A percentile compares a stretch with the other conserved stretches of the same genome.
These are phyloP conservation scores for Caenorhabditis remanei DNA, from an alignment of 1,140 invertebrate species.

Conservation along the genomic window DNA sequence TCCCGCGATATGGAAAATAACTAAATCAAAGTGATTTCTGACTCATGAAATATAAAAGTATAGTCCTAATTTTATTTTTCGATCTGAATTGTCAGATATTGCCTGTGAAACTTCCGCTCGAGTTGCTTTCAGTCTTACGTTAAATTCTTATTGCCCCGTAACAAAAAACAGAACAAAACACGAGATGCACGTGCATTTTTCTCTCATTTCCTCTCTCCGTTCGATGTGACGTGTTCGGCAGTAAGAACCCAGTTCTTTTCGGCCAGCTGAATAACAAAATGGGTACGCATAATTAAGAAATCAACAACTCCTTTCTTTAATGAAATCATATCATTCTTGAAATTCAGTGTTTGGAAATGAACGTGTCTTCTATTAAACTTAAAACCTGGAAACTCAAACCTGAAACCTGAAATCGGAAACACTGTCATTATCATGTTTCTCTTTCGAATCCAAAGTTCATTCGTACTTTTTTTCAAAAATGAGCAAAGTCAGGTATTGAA, in stretches of 20 bases:
- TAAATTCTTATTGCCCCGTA: neutral
- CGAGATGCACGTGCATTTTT: neutral
- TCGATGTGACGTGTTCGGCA: slow-evolving; percentile 15
- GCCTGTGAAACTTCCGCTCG: neutral
- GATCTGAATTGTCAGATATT: neutral
- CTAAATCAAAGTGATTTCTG: too few relatives aligned
- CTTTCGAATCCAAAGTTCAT: neutral
- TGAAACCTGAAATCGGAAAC: neutral
- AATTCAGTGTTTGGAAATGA: too few relatives aligned
- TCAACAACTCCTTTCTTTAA: neutral
- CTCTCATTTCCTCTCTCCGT: neutral
- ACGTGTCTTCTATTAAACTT: too few relatives aligned
- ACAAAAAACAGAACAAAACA: slow-evolving; percentile 9
- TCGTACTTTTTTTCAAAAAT: slow-evolving; percentile 17
- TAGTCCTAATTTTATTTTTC: neutral
- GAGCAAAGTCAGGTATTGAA: too few relatives aligned
- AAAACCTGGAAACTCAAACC: neutral
- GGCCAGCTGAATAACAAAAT: slow-evolving; percentile 24
- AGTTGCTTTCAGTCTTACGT: too few relatives aligned
- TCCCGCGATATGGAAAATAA: too few relatives aligned
- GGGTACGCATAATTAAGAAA: neutral
- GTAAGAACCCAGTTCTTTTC: neutral
- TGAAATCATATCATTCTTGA: too few relatives aligned
- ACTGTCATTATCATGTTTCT: neutral
- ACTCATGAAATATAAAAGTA: neutral